phyloP scores from a whole-genome alignment of 2,888 invertebrate genomes.

The Pycnomerus fuliginosus region DNA sequence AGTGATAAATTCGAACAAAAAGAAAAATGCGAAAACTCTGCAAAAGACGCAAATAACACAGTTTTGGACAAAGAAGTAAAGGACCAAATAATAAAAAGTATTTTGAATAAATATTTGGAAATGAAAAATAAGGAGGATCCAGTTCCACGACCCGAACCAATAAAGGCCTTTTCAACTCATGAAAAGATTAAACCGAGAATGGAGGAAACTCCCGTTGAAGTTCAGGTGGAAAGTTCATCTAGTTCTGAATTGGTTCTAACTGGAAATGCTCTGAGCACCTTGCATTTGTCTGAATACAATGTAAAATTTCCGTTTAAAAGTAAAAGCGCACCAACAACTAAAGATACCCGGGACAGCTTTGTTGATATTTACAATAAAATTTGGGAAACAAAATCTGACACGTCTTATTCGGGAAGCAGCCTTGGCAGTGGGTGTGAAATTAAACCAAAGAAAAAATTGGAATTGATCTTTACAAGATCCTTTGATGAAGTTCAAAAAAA shows the following conservation, averaged over 20 bases:
- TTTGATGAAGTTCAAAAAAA: not conserved
- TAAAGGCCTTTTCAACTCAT: not conserved
- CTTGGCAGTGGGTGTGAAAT: too few relatives aligned
- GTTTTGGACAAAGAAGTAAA: constrained; percentile 5
- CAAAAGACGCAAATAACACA: not conserved
- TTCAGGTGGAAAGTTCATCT: constrained; percentile 1
- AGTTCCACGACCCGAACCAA: not conserved
- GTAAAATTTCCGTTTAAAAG: constrained; percentile 10
- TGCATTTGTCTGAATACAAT: not conserved
- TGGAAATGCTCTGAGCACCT: not conserved
- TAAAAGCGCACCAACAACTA: constrained; percentile 10
- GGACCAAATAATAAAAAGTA: constrained; percentile 9
- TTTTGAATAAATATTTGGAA: constrained; percentile 10
- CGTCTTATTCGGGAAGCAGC: constrained; percentile 4
- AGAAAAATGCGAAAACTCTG: not conserved
- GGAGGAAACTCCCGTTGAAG: not conserved
- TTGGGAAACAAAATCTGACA: constrained; percentile 8
- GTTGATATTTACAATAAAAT: constrained; percentile 12
- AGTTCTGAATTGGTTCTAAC: not conserved
- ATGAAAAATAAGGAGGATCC: constrained; percentile 5
- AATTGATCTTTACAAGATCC: constrained; percentile 9
- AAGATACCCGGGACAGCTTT: constrained; percentile 9
- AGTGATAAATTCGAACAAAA: not conserved
- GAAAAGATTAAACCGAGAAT: not conserved
- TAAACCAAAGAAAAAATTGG: constrained; percentile 7